phyloP scores from a whole-genome alignment of 2,888 invertebrate species.

The Leptopilina myrica region DNA sequence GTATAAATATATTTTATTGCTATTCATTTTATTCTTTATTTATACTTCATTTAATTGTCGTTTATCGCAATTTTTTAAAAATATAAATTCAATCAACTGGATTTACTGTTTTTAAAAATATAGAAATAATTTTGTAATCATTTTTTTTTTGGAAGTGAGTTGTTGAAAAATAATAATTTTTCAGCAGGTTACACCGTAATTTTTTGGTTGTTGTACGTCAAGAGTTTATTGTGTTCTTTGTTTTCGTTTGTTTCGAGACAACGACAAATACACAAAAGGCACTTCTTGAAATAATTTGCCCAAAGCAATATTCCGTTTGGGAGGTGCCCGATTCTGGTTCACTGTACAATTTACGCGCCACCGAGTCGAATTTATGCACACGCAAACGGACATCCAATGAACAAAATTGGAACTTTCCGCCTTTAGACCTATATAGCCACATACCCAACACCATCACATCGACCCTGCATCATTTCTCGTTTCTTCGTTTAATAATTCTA shows the following conservation, averaged over 20 bases:
- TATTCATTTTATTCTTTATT: no score
- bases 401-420: slow-evolving; percentile 14
- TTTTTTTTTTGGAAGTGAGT: no score
- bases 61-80: no score
- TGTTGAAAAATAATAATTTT: slow-evolving; percentile 13
- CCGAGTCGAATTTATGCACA: slow-evolving; percentile 54
- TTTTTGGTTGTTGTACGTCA: slow-evolving; percentile 26
- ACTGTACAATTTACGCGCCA: slow-evolving; percentile 56
- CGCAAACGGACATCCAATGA: slow-evolving; percentile 51
- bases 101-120: no score
- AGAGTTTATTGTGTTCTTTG: not conserved
- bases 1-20: no score
- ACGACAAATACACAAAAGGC: slow-evolving; percentile 44
- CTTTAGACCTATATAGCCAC: not conserved
- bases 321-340: slow-evolving; percentile 53
- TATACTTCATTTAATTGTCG: no score
- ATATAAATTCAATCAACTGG: no score
- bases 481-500: not conserved
- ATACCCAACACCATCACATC: not conserved
- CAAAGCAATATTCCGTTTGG: slow-evolving; percentile 50
- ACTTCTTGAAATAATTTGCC: slow-evolving; percentile 56
- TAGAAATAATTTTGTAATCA: no score
- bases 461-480: not conserved
- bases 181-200: no score
- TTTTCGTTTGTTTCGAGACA: not conserved